phyloP scores from a whole-genome alignment of 2,888 invertebrate species.

The Tenodera sinensis region DNA sequence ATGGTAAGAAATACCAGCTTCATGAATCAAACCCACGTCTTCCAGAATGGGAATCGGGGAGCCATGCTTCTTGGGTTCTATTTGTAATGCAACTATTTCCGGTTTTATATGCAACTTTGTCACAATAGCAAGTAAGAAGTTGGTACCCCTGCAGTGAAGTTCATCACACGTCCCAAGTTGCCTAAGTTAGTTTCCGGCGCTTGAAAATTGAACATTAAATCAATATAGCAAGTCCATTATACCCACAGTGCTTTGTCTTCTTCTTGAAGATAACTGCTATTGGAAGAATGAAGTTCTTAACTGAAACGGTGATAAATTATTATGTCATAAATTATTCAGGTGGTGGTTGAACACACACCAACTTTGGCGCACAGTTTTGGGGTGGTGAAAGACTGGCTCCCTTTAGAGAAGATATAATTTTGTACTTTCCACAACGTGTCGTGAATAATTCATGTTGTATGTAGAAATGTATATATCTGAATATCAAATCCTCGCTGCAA shows the following conservation, averaged over 20 bases:
- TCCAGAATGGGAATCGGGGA: too few species aligned
- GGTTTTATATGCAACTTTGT: too few species aligned
- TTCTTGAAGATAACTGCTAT: background rate
- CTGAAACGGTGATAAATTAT: slow-evolving; percentile 1
- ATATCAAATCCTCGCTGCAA: background rate
- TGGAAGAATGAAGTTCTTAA: background rate
- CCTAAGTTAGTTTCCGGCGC: background rate
- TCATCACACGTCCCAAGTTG: background rate
- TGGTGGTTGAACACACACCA: background rate
- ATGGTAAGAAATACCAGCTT: too few species aligned
- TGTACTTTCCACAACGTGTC: background rate
- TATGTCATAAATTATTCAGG: slow-evolving; percentile 11
- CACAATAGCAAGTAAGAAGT: too few species aligned
- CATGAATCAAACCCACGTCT: too few species aligned
- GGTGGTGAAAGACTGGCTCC: background rate
- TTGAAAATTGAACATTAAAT: slow-evolving; percentile 18
- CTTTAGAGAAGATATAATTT: background rate
- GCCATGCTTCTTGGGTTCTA: too few species aligned
- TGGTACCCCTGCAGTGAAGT: too few species aligned
- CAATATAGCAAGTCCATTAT: slow-evolving; percentile 7
- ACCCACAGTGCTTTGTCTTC: background rate
- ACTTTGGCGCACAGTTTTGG: background rate
- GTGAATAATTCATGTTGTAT: background rate
- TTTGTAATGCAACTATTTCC: too few species aligned
- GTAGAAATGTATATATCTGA: background rate